Base-by-base conservation (phyloP, 2,888 invertebrate genomes). In the Syrphus vitripennis region DNA sequence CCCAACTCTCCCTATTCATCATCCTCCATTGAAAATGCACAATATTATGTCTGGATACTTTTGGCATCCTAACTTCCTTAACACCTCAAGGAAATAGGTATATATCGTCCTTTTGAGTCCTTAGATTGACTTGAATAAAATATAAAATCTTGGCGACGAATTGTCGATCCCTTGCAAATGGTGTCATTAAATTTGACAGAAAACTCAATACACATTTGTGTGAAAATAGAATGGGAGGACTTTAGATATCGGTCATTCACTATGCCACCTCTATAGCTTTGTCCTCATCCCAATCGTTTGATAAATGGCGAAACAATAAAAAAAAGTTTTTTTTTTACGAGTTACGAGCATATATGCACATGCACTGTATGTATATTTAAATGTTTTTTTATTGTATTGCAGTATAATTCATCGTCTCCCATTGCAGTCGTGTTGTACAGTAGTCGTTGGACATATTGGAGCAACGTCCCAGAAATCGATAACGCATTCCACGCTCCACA, bases 401-500 rank as follows among this genome's bases (percentile, higher is more conserved):
- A 71, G 67, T 45, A 69, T 59, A 76, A 84, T 83, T 83, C 75
- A 83, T 63, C 50, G 53, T 65, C 48, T 48, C 53, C 31, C 10
- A 67, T 37, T 31, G 29, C 24, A 42, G 19, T 50, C 48, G 48
- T 53, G 34, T 34, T 31, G 50, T 45, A 5, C n/a, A 1, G 10
- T 12, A 2, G 48, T 50, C n/a, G 21, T 59, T 40, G 21, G 48
- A 37, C 61, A 14, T 74, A 21, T 74, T 65, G 21, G 9, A n/a
- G n/a, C 61, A 40, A 42, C 59, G 57, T 26, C 40, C 67, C 48
- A 67, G 59, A 86, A 80, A 86, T 86, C 84, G 84, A 86, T 86
- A 86, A 81, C 84, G 84, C 84, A 81, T 81, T 86, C 84, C 84
- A 81, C 77, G 80, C 81, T 81, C 69, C 59, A 24, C 81, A 72